Evolutionary conservation across 2,113 vertebrate species (phyloP).

Genomic region (Rhabdornis inornatus): DNA sequence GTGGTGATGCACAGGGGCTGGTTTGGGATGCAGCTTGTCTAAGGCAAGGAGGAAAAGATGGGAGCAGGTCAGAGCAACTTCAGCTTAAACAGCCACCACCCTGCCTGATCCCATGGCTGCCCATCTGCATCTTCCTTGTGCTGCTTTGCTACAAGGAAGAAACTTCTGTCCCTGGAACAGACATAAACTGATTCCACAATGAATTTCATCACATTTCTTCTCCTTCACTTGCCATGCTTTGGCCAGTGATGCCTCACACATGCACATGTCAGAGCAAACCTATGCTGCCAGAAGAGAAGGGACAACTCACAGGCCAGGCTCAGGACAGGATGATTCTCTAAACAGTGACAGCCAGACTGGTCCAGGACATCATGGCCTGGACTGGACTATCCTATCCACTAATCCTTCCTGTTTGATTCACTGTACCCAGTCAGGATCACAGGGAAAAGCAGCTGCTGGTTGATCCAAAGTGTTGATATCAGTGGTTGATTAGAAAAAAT

Average conservation of each 20-base stretch:
- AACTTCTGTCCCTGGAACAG: not conserved
- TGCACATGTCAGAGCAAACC: not conserved
- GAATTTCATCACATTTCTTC: not conserved
- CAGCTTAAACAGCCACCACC: not conserved
- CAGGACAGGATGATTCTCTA: not conserved
- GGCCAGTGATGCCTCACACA: not conserved
- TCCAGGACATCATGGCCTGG: rapidly evolving
- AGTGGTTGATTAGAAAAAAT: not conserved
- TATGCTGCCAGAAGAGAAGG: not conserved
- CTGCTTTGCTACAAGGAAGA: not conserved
- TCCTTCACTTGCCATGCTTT: not conserved
- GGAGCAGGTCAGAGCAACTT: not conserved
- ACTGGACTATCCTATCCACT: not conserved
- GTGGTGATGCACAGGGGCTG: not conserved
- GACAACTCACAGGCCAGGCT: not conserved
- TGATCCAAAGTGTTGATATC: not conserved
- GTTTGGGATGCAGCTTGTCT: not conserved
- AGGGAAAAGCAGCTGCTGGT: not conserved
- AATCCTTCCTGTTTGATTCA: not conserved
- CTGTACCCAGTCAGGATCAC: not conserved
- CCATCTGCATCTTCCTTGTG: not conserved
- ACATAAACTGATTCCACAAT: not conserved
- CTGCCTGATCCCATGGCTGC: not conserved
- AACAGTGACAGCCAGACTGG: not conserved
- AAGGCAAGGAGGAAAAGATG: not conserved